Percentiles rank a stretch among this genome's conserved stretches.
phyloP scores from a whole-genome alignment of 2,888 invertebrate species.

The Yponomeuta malinellus region DNA sequence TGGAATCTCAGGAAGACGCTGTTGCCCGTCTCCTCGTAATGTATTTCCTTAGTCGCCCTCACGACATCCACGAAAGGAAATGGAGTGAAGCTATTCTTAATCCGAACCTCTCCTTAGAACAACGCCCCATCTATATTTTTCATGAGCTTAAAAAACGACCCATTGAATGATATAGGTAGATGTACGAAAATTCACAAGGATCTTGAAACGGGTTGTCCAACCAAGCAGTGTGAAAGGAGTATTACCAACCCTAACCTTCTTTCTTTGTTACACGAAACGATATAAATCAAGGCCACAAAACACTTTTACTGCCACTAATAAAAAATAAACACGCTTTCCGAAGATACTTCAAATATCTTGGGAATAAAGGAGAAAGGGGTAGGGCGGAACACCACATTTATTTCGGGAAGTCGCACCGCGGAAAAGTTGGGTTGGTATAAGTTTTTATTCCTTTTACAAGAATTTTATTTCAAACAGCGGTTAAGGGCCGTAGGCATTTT shows the following conservation, averaged over 20 bases:
- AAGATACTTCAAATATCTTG: slow-evolving; percentile 34
- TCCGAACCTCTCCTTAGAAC: too few species aligned
- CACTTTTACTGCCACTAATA: slow-evolving; percentile 27
- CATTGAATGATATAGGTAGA: too few species aligned
- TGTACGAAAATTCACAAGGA: too few species aligned
- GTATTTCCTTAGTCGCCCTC: too few species aligned
- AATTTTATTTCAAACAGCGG: background rate
- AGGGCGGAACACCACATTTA: slow-evolving; percentile 30
- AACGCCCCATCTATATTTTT: too few species aligned
- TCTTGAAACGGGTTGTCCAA: too few species aligned
- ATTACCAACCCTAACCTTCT: background rate
- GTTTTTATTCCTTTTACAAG: background rate
- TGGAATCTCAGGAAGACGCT: too few species aligned
- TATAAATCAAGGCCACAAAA: slow-evolving; percentile 5
- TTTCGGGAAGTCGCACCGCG: slow-evolving; percentile 32
- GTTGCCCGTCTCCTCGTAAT: too few species aligned
- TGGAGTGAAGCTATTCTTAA: too few species aligned
- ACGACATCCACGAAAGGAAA: too few species aligned
- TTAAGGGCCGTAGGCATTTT: background rate
- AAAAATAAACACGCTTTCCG: slow-evolving; percentile 25
- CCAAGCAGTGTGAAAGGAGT: background rate
- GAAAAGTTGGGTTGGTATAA: slow-evolving; percentile 33
- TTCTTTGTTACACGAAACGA: background rate
- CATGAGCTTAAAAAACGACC: too few species aligned
- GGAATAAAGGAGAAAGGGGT: slow-evolving; percentile 32